phyloP scores from a whole-genome alignment of 2,888 invertebrate species.

The Drosophila longiperda region DNA sequence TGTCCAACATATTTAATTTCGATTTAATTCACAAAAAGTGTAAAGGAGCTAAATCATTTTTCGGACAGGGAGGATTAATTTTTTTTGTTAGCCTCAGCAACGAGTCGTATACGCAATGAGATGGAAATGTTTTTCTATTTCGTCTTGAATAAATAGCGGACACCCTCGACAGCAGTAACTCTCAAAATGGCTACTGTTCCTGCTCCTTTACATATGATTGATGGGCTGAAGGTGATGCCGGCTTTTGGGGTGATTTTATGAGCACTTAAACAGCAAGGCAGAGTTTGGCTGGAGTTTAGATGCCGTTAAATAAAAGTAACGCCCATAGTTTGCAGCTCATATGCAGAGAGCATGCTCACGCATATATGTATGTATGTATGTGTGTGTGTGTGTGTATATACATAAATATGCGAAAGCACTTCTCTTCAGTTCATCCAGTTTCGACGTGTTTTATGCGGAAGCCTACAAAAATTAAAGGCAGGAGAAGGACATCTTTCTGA shows the following conservation, averaged over 20 bases:
- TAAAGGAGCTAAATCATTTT: constrained; percentile 51
- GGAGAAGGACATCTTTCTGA: neutral
- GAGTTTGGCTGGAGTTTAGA: constrained; percentile 52
- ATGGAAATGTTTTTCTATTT: neutral
- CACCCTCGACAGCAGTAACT: constrained; percentile 5
- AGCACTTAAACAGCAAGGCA: constrained; percentile 48
- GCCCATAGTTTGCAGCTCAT: constrained; percentile 65
- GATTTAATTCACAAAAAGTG: constrained; percentile 38
- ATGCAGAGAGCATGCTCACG: constrained; percentile 12
- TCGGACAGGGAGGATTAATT: constrained; percentile 57
- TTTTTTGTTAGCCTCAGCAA: constrained; percentile 36
- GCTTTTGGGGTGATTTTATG: constrained; percentile 67
- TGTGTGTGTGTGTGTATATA: neutral
- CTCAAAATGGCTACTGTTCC: constrained; percentile 8
- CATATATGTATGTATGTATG: constrained; percentile 4
- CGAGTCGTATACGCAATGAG: constrained; percentile 66
- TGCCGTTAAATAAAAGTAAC: constrained; percentile 66
- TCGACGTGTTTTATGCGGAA: constrained; percentile 58
- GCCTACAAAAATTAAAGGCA: constrained; percentile 47
- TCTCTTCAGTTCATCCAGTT: constrained; percentile 21
- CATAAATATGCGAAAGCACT: constrained; percentile 30
- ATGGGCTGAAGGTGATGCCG: constrained; percentile 58
- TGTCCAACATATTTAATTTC: constrained; percentile 27
- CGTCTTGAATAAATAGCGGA: constrained; percentile 61
- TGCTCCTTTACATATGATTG: constrained; percentile 57